A percentile compares a stretch with the other conserved stretches of the same genome.
Conservation (phyloP, 2,113 vertebrate genomes). For the Setophaga petechia region DNA sequence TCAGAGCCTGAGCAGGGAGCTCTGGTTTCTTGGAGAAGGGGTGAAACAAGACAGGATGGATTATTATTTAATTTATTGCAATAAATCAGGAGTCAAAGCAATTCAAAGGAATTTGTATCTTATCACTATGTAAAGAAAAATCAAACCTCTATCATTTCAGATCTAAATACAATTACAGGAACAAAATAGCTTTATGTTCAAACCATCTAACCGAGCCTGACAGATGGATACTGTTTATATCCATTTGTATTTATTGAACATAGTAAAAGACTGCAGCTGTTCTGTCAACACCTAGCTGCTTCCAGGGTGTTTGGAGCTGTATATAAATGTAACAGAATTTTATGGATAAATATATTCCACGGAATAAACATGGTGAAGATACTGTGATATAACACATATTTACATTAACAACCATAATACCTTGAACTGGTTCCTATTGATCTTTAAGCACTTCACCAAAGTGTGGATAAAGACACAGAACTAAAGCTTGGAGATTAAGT, state of each 20-base stretch:
- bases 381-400: background rate
- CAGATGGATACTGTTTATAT: slow-evolving; percentile 65
- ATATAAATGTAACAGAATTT: slow-evolving; percentile 40
- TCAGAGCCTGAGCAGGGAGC: background rate
- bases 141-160: slow-evolving; percentile 60
- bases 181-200: slow-evolving; percentile 65
- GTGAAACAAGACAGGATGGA: slow-evolving; percentile 15
- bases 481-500: background rate
- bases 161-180: slow-evolving; percentile 73
- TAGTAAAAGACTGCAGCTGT: slow-evolving; percentile 67
- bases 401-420: background rate
- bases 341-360: slow-evolving; percentile 24
- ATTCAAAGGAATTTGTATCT: slow-evolving; percentile 58
- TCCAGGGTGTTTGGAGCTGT: slow-evolving; percentile 40
- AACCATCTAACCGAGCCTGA: slow-evolving; percentile 38
- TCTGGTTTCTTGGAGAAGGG: background rate
- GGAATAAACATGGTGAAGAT: background rate
- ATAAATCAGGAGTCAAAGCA: slow-evolving; percentile 67
- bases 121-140: slow-evolving; percentile 61
- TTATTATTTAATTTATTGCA: slow-evolving; percentile 69
- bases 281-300: slow-evolving; percentile 56
- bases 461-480: slow-evolving; percentile 1
- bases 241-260: slow-evolving; percentile 71
- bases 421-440: background rate
- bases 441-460: background rate